These are phyloP conservation scores for Zeugodacus cucurbitae DNA, from an alignment of 1,140 invertebrate genomes.

Conservation along the genomic window DNA sequence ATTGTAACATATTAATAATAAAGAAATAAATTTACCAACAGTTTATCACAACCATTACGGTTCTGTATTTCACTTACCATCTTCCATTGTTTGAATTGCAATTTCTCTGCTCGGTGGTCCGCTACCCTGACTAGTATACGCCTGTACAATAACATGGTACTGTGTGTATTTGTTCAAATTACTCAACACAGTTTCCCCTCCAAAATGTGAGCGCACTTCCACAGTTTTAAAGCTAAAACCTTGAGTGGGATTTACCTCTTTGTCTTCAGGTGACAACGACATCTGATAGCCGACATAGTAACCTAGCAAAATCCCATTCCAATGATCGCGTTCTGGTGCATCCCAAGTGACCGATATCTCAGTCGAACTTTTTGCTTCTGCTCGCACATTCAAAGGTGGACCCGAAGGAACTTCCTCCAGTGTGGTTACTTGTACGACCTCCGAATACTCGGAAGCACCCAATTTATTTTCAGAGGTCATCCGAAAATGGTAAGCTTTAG, in stretches of 20 bases:
- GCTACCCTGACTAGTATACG: conserved; percentile 90
- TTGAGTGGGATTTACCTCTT: conserved; percentile 62
- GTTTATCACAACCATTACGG: neutral
- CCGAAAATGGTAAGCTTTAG: conserved; percentile 89
- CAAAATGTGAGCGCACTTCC: conserved; percentile 74
- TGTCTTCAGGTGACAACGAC: conserved; percentile 66
- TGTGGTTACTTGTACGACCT: conserved; percentile 82
- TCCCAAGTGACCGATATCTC: conserved; percentile 91
- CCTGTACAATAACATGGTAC: conserved; percentile 92
- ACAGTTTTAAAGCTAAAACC: conserved; percentile 80
- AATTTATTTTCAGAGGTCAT: conserved; percentile 90
- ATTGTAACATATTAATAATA: neutral
- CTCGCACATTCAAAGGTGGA: conserved; percentile 83
- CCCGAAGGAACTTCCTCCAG: conserved; percentile 91
- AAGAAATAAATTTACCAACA: neutral
- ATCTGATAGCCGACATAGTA: conserved; percentile 93
- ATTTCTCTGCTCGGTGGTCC: conserved; percentile 88
- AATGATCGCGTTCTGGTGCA: conserved; percentile 85
- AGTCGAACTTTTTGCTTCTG: conserved; percentile 88
- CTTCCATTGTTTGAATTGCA: conserved; percentile 85
- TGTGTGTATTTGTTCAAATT: conserved; percentile 85
- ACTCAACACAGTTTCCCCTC: conserved; percentile 73
- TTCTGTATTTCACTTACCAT: conserved; percentile 73
- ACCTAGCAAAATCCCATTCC: conserved; percentile 92
- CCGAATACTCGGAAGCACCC: conserved; percentile 87